Evolutionary conservation across 2,113 vertebrate genomes (phyloP).

Genomic region (Onychostruthus taczanowskii): DNA sequence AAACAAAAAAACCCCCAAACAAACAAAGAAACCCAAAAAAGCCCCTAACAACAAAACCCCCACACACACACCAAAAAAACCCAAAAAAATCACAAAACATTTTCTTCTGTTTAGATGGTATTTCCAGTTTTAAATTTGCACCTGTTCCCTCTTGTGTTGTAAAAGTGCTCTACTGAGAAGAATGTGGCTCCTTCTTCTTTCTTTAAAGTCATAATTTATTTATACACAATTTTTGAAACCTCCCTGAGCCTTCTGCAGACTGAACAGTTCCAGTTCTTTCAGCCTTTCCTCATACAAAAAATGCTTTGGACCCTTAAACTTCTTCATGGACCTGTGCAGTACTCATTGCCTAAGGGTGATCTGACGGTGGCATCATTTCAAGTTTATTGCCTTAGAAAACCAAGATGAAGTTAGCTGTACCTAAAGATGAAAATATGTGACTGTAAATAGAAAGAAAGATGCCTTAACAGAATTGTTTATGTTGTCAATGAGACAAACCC

Average conservation of each 20-base stretch:
- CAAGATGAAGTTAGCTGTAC: neutral
- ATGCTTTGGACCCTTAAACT: neutral
- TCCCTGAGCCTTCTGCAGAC: neutral
- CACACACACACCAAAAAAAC: neutral
- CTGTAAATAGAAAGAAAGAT: neutral
- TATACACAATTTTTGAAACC: neutral
- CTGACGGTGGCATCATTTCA: neutral
- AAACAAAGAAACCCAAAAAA: too few relatives aligned
- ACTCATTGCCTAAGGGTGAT: neutral
- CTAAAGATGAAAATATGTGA: neutral
- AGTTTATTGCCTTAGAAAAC: neutral
- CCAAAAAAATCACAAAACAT: neutral
- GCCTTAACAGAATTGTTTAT: neutral
- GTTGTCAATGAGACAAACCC: neutral
- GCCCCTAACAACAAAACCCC: too few relatives aligned
- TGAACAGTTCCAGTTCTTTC: neutral
- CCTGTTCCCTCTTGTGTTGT: neutral
- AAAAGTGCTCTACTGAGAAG: neutral
- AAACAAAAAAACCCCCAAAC: too few relatives aligned
- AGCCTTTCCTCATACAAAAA: neutral
- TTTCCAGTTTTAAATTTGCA: neutral
- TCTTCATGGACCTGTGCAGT: neutral
- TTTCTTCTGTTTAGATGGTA: neutral
- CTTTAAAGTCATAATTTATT: neutral
- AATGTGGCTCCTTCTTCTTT: neutral